phyloP scores from a whole-genome alignment of 2,797 vertebrate genomes.

The Anguilla obscura region DNA sequence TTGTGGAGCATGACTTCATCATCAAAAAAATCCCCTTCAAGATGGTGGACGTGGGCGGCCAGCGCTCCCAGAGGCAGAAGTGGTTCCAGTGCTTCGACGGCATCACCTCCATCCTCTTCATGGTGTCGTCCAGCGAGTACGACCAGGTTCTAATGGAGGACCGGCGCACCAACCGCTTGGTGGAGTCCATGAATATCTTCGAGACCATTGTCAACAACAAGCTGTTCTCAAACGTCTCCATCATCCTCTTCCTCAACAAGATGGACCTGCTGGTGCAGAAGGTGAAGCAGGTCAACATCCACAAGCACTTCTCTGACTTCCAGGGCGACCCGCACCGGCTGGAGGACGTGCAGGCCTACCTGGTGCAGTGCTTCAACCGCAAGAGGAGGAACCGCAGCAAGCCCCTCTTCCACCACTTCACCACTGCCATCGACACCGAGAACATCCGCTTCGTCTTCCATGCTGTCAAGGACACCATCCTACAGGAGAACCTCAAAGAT shows the following conservation, averaged over 20 bases:
- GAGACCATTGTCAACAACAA: constrained; percentile 99
- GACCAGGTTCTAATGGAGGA: constrained; percentile 98
- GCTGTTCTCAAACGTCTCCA: constrained; percentile 94
- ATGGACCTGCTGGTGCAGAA: constrained; percentile 94
- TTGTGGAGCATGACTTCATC: constrained; percentile 94
- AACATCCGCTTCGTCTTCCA: constrained; percentile 97
- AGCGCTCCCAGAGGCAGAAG: constrained; percentile 94
- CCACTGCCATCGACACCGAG: constrained; percentile 94
- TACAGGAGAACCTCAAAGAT: constrained; percentile 95
- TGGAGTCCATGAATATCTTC: constrained; percentile 97
- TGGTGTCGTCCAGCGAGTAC: constrained; percentile 94
- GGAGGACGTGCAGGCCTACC: constrained; percentile 89
- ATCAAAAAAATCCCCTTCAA: constrained; percentile 98
- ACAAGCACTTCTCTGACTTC: constrained; percentile 93
- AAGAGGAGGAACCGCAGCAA: constrained; percentile 90
- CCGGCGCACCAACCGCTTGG: constrained; percentile 89
- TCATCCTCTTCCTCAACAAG: constrained; percentile 98
- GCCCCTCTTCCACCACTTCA: constrained; percentile 96
- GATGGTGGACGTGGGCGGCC: constrained; percentile 97
- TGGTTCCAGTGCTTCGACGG: constrained; percentile 99
- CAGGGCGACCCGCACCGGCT: constrained; percentile 82
- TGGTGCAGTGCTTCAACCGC: constrained; percentile 91
- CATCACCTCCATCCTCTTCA: constrained; percentile 95
- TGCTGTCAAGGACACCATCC: constrained; percentile 96
- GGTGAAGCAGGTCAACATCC: constrained; percentile 85